These are phyloP conservation scores for Pomatostomus ruficeps DNA, from an alignment of 2,113 vertebrate species.

Conservation along the genomic window DNA sequence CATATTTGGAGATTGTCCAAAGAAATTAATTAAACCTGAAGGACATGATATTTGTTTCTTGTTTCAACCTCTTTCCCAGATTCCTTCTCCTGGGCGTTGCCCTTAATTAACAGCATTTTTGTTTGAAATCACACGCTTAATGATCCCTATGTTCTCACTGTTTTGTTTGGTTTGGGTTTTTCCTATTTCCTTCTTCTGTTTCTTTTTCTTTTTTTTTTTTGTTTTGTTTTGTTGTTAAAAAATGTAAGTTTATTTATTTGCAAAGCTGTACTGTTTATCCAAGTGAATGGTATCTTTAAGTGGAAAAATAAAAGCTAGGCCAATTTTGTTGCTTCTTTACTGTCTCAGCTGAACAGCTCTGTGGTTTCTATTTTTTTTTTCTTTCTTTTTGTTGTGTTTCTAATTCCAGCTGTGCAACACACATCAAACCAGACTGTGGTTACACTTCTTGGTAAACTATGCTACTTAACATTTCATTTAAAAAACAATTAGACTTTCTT, in stretches of 20 bases:
- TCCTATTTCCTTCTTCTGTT: conserved; percentile 53
- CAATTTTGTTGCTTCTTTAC: conserved; percentile 49
- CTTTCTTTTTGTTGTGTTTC: conserved; percentile 29
- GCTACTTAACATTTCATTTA: conserved; percentile 59
- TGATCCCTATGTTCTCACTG: conserved; percentile 26
- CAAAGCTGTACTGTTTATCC: conserved; percentile 61
- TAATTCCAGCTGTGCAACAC: conserved; percentile 66
- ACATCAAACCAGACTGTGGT: conserved; percentile 60
- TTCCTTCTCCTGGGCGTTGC: conserved; percentile 49
- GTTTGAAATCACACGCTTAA: conserved; percentile 60
- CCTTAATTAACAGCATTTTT: conserved; percentile 68
- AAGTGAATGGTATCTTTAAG: conserved; percentile 58
- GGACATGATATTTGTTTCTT: conserved; percentile 56
- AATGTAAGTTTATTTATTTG: conserved; percentile 64
- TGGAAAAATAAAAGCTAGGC: conserved; percentile 49
- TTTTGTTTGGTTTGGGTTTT: conserved; percentile 43
- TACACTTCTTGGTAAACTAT: conserved; percentile 55
- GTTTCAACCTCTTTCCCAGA: conserved; percentile 52
- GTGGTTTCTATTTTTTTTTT: conserved; percentile 38
- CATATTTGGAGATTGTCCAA: conserved; percentile 29
- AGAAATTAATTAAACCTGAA: conserved; percentile 53
- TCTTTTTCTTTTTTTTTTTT: background rate
- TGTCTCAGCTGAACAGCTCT: conserved; percentile 58
- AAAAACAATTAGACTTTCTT: conserved; percentile 60
- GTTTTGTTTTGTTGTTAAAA: conserved; percentile 38